These are phyloP conservation scores for Erythrolamprus reginae DNA, from an alignment of 2,113 vertebrate species.

Conservation along the genomic window DNA sequence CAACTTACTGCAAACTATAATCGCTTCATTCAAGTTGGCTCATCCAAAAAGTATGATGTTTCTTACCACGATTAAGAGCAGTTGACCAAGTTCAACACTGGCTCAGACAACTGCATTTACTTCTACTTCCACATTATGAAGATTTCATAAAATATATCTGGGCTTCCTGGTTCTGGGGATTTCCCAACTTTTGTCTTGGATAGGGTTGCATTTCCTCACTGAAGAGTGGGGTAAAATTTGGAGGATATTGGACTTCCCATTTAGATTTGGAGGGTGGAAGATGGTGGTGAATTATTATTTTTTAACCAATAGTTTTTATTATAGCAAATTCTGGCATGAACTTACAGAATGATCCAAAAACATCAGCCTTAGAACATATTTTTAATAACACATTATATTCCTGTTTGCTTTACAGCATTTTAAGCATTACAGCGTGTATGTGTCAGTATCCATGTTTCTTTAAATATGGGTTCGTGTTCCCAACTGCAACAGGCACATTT, in stretches of 20 bases:
- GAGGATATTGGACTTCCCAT: neutral
- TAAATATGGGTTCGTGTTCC: neutral
- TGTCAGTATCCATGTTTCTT: neutral
- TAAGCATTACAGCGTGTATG: neutral
- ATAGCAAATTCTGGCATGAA: neutral
- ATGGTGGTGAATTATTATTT: neutral
- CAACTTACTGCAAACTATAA: slow-evolving; percentile 37
- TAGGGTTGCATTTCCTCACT: neutral
- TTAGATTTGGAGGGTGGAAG: neutral
- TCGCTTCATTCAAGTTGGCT: slow-evolving; percentile 16
- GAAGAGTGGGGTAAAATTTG: neutral
- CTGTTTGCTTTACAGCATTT: neutral
- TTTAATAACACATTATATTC: neutral
- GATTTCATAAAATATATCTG: slow-evolving; percentile 30
- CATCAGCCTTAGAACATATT: neutral
- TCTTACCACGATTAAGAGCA: slow-evolving; percentile 43
- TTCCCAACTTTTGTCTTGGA: neutral
- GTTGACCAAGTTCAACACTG: slow-evolving; percentile 21
- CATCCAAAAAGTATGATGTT: slow-evolving; percentile 22
- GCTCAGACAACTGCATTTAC: slow-evolving; percentile 27
- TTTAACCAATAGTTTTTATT: neutral
- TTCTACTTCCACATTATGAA: slow-evolving; percentile 30
- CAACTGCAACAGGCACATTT: neutral
- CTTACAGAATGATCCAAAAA: neutral
- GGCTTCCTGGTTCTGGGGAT: neutral